Evolutionary conservation across 2,797 vertebrate genomes (phyloP).

Genomic region (Poeciliopsis gracilis): DNA sequence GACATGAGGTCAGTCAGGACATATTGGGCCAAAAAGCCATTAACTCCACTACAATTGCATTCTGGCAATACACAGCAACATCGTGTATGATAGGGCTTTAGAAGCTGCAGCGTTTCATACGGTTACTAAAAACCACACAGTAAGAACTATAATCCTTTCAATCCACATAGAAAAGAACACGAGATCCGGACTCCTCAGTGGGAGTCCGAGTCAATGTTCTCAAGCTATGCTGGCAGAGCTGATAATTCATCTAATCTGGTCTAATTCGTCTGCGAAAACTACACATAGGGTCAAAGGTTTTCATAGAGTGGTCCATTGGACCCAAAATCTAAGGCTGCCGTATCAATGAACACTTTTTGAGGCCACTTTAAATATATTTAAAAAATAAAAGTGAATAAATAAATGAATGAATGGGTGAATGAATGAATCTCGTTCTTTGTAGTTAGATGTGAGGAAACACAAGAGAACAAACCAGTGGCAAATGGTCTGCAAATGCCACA

Average conservation of each 20-base stretch:
- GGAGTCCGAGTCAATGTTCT: constrained; percentile 49
- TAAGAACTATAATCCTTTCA: constrained; percentile 48
- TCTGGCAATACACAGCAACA: neutral
- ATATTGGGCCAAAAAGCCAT: neutral
- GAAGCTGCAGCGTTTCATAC: constrained; percentile 30
- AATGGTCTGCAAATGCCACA: constrained; percentile 27
- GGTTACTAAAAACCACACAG: constrained; percentile 19
- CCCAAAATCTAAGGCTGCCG: neutral
- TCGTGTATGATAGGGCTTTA: neutral
- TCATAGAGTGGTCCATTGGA: neutral
- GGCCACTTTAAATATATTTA: neutral
- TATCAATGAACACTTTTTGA: neutral
- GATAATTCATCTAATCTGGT: constrained; percentile 70
- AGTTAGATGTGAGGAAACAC: constrained; percentile 22
- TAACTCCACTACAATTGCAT: neutral
- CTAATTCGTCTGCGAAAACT: constrained; percentile 53
- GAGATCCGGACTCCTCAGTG: constrained; percentile 35
- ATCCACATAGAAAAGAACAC: constrained; percentile 48
- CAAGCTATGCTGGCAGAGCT: constrained; percentile 54
- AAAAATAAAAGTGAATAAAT: neutral
- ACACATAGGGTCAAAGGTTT: constrained; percentile 37
- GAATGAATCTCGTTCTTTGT: neutral
- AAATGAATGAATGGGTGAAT: too few species aligned
- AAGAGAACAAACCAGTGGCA: constrained; percentile 25
- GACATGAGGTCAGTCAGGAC: neutral